Conservation (phyloP, 2,888 invertebrate genomes). For the Hydropsyche betteni region DNA sequence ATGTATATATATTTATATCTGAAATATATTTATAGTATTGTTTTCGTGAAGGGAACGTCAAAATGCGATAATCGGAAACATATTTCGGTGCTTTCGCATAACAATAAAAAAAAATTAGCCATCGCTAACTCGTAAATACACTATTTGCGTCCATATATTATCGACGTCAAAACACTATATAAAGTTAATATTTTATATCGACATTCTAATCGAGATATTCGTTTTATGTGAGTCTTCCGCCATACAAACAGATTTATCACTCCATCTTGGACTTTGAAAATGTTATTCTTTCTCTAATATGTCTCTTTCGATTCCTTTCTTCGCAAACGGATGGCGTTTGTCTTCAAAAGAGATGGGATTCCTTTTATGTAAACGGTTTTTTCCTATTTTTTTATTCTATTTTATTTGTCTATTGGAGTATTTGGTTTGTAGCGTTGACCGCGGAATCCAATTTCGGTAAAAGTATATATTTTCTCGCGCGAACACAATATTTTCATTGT, state of each 20-base stretch:
- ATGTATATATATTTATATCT: no score
- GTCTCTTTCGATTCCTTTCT: slow-evolving; percentile 29
- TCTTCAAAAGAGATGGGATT: slow-evolving; percentile 30
- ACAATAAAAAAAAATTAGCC: no score
- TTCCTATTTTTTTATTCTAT: background rate
- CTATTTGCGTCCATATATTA: no score
- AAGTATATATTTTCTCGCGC: background rate
- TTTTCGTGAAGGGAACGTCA: no score
- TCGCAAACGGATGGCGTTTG: slow-evolving; percentile 26
- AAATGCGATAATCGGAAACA: no score
- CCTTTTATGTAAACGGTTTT: slow-evolving; percentile 28
- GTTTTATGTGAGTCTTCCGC: slow-evolving; percentile 5
- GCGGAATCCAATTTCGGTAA: slow-evolving; percentile 22
- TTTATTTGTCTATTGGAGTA: slow-evolving; percentile 14
- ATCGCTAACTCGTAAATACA: no score
- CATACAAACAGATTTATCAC: slow-evolving; percentile 29
- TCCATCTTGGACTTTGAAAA: slow-evolving; percentile 22
- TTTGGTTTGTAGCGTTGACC: slow-evolving; percentile 28
- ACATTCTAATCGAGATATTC: slow-evolving; percentile 14
- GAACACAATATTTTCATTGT: no score
- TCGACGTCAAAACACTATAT: no score
- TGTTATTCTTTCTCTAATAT: slow-evolving; percentile 32
- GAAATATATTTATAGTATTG: no score
- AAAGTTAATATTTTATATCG: background rate
- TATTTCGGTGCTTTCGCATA: no score